Percentiles rank a stretch among this genome's conserved stretches.
phyloP scores from a whole-genome alignment of 2,113 vertebrate species.

The Aphyosemion australe region DNA sequence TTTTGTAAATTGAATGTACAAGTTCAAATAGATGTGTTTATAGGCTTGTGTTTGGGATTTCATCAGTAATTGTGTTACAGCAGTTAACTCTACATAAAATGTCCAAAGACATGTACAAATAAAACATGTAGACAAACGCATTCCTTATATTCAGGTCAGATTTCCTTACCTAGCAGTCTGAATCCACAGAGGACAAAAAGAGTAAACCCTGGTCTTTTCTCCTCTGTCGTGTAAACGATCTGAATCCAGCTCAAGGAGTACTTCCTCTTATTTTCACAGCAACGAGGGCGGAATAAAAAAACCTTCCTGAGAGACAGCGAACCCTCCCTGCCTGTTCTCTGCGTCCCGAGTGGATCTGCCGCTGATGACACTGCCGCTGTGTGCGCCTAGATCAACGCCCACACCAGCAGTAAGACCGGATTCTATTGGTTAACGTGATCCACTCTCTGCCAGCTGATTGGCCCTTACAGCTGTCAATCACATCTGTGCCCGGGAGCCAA shows the following conservation, averaged over 20 bases:
- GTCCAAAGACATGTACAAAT: neutral
- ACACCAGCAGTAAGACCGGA: constrained; percentile 12
- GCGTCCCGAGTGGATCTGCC: constrained; percentile 25
- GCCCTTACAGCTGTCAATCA: constrained; percentile 35
- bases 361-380: constrained; percentile 35
- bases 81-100: neutral
- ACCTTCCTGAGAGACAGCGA: neutral
- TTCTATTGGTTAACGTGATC: constrained; percentile 20
- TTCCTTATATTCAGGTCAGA: neutral
- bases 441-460: constrained; percentile 13
- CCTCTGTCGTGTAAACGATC: neutral
- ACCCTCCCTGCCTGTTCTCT: constrained; percentile 11
- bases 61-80: neutral
- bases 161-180: constrained; percentile 45
- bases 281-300: neutral
- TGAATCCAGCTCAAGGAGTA: neutral
- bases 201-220: neutral
- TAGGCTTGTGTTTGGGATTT: neutral
- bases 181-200: constrained; percentile 1
- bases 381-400: constrained; percentile 40
- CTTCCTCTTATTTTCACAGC: constrained; percentile 7
- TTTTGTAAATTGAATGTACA: neutral
- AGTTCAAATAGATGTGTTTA: neutral
- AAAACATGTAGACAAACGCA: neutral
- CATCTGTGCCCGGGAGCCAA: constrained; percentile 28